Evolutionary conservation across 2,888 invertebrate genomes (phyloP).

Genomic region (Sinhomidia bicolor): DNA sequence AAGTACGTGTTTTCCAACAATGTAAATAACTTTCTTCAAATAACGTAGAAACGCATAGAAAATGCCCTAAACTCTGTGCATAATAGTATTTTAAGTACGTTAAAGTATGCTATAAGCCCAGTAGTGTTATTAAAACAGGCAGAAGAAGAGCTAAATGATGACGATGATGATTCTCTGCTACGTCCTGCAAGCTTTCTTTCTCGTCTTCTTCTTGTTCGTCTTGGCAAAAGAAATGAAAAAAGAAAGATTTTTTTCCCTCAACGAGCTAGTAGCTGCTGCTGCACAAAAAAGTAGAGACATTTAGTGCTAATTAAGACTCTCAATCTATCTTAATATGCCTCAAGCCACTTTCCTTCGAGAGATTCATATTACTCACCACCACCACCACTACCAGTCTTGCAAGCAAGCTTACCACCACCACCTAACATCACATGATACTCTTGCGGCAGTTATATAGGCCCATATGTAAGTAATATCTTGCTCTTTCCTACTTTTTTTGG

Average conservation of each 20-base stretch:
- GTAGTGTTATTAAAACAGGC: neutral
- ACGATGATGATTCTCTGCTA: no score
- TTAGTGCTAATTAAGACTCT: constrained; percentile 64
- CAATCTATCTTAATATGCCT: constrained; percentile 68
- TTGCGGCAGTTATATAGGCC: no score
- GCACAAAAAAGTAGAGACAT: constrained; percentile 55
- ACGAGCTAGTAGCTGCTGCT: no score
- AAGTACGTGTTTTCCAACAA: neutral
- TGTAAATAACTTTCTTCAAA: constrained; percentile 33
- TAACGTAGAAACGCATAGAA: neutral
- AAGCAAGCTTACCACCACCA: no score
- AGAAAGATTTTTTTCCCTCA: no score
- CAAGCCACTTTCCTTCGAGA: constrained; percentile 48
- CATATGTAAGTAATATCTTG: no score
- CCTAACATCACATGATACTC: neutral
- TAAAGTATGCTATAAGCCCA: neutral
- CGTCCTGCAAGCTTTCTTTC: no score
- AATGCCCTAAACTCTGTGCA: neutral
- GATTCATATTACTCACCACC: constrained; percentile 9
- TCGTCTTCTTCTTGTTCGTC: no score
- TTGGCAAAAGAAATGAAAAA: no score
- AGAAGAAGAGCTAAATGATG: neutral
- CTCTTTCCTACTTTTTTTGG: neutral
- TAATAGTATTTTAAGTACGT: neutral
- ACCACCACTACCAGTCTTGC: no score